Evolutionary conservation across 2,888 invertebrate species (phyloP), one percentile per base, ranked within the genome.

Genomic region (Scaeva pyrastri): DNA sequence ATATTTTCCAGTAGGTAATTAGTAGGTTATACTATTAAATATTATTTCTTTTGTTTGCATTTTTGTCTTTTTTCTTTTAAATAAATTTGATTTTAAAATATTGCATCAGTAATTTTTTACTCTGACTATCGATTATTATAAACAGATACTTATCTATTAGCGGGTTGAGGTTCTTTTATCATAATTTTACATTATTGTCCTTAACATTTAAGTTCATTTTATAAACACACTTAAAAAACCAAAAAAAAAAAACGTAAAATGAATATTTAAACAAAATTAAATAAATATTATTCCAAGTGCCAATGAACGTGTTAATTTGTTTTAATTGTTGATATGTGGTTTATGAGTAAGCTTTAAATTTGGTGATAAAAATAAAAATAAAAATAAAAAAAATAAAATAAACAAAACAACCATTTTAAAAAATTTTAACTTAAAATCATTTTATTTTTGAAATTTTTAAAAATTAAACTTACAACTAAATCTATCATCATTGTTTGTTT

Each of bases 181-280:
- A 82, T 73, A 77, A 82, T 86, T 71, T 43, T 74, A 82, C 77
- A 86, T 86, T 86, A 86, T 86, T 86, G 86, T 86, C 86, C 82
- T 82, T 86, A 86, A 74, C 66, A 71, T 82, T 82, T 82, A 78
- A 74, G 23, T 71, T 71, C 74, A 68, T 68, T 64, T 76, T 55
- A 31, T 31, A 68, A 66, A 48, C 68, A 74, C 64, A 55, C 21
- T 31, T 36, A 64, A 56, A 55, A 70, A 56, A 23, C 36, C 12
- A 36, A 55, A 64, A 36, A 41, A 23, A 26, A 43, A n/a, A 12
- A 26, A 62, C 39, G 23, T 7, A 41, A 70, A 50, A 23, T 41
- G n/a, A 70, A 11, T 23, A 23, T 11, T 31, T 0, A 14, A 68
- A 21, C 21, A 19, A 26, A 66, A 31, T 12, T 12, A 11, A 23